Conservation (phyloP, 92 coral and sea anemone species). For the Epizoanthus rinbou region DNA sequence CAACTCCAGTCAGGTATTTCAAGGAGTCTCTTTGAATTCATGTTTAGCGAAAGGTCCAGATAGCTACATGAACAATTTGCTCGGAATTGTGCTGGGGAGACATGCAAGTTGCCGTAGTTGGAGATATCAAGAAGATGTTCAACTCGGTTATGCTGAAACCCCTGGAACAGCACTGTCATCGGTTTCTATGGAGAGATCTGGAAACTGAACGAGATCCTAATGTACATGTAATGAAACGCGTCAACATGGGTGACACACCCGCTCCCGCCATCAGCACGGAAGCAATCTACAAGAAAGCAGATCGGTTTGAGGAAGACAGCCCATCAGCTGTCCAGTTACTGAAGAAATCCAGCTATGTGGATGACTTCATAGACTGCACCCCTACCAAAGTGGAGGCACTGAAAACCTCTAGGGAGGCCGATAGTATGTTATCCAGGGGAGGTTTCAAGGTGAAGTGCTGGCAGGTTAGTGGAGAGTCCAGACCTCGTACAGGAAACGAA, state of each 20-base stretch:
- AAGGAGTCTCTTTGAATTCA: constrained; percentile 49
- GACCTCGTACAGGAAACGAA: constrained; percentile 42
- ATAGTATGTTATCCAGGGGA: constrained; percentile 55
- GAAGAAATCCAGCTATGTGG: constrained; percentile 61
- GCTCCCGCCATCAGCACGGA: constrained; percentile 68
- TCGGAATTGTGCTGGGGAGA: constrained; percentile 71
- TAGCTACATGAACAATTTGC: constrained; percentile 63
- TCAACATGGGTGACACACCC: constrained; percentile 63
- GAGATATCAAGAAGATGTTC: constrained; percentile 57
- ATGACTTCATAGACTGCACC: constrained; percentile 59
- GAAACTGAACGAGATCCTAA: constrained; percentile 30
- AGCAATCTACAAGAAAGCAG: constrained; percentile 68
- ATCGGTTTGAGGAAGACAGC: constrained; percentile 40
- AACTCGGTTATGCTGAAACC: constrained; percentile 47
- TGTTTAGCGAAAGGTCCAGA: constrained; percentile 65
- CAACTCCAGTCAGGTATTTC: constrained; percentile 57
- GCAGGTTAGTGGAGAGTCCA: constrained; percentile 63
- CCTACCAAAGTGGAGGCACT: constrained; percentile 47
- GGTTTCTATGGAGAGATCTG: constrained; percentile 63
- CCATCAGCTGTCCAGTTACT: constrained; percentile 54
- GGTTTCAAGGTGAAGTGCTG: constrained; percentile 63
- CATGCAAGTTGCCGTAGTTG: constrained; percentile 51
- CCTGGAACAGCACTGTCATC: constrained; percentile 66
- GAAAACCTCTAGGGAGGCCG: constrained; percentile 47
- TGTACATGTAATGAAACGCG: constrained; percentile 40